Percentiles rank a stretch among this genome's conserved stretches.
These are phyloP conservation scores for Anarsia innoxiella DNA, from an alignment of 2,888 invertebrate genomes.

Conservation along the genomic window DNA sequence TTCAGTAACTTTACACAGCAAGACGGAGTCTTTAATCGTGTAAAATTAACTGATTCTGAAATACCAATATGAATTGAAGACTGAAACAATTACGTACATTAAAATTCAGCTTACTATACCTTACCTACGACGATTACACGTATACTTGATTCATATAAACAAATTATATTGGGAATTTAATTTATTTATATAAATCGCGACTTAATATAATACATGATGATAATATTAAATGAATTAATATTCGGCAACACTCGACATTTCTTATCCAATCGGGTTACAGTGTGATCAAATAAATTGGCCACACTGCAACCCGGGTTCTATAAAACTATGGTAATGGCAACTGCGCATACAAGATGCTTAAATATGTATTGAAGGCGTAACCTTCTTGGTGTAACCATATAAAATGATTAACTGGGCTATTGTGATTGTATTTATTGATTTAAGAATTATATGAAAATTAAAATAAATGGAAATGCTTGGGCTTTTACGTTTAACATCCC, in stretches of 20 bases:
- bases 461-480: conserved; percentile 53
- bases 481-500: conserved; percentile 41
- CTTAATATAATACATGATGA: conserved; percentile 70
- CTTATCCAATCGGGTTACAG: conserved; percentile 34
- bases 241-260: conserved; percentile 76
- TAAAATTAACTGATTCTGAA: conserved; percentile 22
- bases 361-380: conserved; percentile 28
- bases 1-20: conserved; percentile 22
- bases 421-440: conserved; percentile 44
- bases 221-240: conserved; percentile 71
- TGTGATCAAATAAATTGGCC: conserved; percentile 26
- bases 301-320: conserved; percentile 43
- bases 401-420: conserved; percentile 65
- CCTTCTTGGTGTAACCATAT: conserved; percentile 33
- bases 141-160: conserved; percentile 42
- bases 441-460: conserved; percentile 34
- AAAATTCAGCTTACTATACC: conserved; percentile 71
- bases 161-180: conserved; percentile 20
- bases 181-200: conserved; percentile 39
- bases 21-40: conserved; percentile 17
- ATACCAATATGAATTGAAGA: conserved; percentile 68
- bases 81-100: conserved; percentile 70
- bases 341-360: conserved; percentile 45
- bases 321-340: conserved; percentile 66
- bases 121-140: conserved; percentile 71